phyloP scores from a whole-genome alignment of 2,113 vertebrate species.

The Microcebus murinus region DNA sequence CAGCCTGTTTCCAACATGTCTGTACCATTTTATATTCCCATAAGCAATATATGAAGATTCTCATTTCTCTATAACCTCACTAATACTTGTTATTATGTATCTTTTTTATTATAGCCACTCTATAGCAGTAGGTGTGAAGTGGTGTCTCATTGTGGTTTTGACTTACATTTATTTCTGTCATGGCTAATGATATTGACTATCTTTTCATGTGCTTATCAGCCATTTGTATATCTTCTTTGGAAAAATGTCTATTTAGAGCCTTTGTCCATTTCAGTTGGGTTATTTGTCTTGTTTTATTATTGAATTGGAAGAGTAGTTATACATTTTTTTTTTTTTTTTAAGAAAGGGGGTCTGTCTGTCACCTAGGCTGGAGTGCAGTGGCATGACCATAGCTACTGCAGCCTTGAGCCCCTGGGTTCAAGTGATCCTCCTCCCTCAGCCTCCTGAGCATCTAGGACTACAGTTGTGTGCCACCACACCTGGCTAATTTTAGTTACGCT shows the following conservation, averaged over 20 bases:
- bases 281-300: conserved; percentile 30
- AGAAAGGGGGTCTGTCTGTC: no score
- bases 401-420: no score
- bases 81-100: neutral
- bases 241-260: neutral
- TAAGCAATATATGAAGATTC: neutral
- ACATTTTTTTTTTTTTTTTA: no score
- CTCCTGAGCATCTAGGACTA: no score
- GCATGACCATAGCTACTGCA: no score
- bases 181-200: neutral
- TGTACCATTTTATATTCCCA: neutral
- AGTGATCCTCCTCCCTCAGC: no score
- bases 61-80: neutral
- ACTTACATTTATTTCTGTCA: conserved; percentile 6
- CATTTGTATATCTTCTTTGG: neutral
- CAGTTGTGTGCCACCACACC: no score
- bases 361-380: no score
- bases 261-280: neutral
- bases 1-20: neutral
- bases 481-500: neutral
- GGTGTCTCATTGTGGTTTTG: neutral
- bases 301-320: neutral
- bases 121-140: neutral
- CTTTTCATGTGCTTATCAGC: neutral
- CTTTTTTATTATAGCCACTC: neutral